Evolutionary conservation across 1,140 invertebrate genomes (phyloP).

Genomic region (Bombus haemorrhoidalis): DNA sequence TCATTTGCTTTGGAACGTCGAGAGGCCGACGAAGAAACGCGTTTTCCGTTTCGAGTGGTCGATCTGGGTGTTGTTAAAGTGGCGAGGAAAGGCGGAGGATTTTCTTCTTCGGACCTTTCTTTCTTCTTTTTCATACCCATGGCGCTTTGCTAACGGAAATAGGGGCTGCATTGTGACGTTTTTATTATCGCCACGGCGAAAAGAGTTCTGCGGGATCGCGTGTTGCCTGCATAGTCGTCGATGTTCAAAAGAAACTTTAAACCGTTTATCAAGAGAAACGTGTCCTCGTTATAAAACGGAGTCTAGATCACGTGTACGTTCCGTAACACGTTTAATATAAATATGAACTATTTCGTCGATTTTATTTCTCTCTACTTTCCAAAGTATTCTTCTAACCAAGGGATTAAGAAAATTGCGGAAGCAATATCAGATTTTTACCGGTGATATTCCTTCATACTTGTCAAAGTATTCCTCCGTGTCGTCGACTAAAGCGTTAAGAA

Average conservation of each 20-base stretch:
- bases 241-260: background rate
- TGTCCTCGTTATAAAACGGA: background rate
- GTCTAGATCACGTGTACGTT: background rate
- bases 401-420: background rate
- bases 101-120: background rate
- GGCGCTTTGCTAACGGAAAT: background rate
- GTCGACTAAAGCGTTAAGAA: too few species aligned
- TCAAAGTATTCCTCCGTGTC: too few species aligned
- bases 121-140: background rate
- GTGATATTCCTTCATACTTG: too few species aligned
- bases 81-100: background rate
- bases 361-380: background rate
- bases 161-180: background rate
- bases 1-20: slow-evolving; percentile 15
- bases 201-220: background rate
- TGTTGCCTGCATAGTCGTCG: background rate
- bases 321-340: background rate
- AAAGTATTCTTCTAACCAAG: background rate
- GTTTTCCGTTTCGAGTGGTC: slow-evolving; percentile 34
- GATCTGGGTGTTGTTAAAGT: slow-evolving; percentile 7
- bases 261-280: background rate
- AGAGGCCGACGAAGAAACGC: slow-evolving; percentile 15
- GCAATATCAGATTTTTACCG: too few species aligned
- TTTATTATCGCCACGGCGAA: slow-evolving; percentile 1
- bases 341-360: background rate